Percentiles rank a stretch among this genome's conserved stretches.
These are phyloP conservation scores for Ganaspis brasiliensis DNA, from an alignment of 2,888 invertebrate genomes.

Conservation along the genomic window DNA sequence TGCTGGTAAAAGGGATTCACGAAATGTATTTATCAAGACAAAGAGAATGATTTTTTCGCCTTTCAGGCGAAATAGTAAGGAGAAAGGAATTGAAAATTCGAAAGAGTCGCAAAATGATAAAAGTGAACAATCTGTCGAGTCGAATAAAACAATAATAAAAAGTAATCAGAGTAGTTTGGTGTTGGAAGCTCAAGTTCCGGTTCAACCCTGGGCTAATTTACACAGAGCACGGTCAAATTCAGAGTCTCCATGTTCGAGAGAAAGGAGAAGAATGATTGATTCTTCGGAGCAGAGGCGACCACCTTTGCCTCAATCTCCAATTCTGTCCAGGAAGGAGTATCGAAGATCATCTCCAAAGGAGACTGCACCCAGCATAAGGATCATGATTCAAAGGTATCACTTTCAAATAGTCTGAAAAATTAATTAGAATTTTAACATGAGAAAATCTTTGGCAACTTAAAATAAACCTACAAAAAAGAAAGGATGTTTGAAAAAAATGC, in stretches of 20 bases:
- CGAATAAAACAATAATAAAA: too few species aligned
- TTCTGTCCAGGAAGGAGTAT: slow-evolving; percentile 23
- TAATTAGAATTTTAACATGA: too few species aligned
- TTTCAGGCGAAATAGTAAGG: slow-evolving; percentile 82
- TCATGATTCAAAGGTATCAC: slow-evolving; percentile 87
- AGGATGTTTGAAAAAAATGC: too few species aligned
- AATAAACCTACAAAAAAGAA: too few species aligned
- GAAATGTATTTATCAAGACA: slow-evolving; percentile 89
- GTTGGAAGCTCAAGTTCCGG: background rate
- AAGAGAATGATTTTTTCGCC: slow-evolving; percentile 91
- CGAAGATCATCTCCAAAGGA: slow-evolving; percentile 83
- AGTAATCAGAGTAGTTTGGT: background rate
- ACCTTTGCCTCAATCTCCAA: slow-evolving; percentile 29
- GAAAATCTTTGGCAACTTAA: too few species aligned
- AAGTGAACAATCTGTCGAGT: background rate
- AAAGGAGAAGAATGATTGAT: slow-evolving; percentile 14
- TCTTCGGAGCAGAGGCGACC: slow-evolving; percentile 17
- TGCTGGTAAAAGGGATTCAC: slow-evolving; percentile 67
- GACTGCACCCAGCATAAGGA: slow-evolving; percentile 86
- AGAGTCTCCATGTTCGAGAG: slow-evolving; percentile 54
- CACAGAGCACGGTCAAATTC: slow-evolving; percentile 61
- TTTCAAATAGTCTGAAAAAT: background rate
- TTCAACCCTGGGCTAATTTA: slow-evolving; percentile 41
- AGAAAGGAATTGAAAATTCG: slow-evolving; percentile 37
- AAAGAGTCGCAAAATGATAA: background rate